Percentiles rank a stretch among this genome's conserved stretches.
phyloP scores from a whole-genome alignment of 2,888 invertebrate species.

The Actias luna region DNA sequence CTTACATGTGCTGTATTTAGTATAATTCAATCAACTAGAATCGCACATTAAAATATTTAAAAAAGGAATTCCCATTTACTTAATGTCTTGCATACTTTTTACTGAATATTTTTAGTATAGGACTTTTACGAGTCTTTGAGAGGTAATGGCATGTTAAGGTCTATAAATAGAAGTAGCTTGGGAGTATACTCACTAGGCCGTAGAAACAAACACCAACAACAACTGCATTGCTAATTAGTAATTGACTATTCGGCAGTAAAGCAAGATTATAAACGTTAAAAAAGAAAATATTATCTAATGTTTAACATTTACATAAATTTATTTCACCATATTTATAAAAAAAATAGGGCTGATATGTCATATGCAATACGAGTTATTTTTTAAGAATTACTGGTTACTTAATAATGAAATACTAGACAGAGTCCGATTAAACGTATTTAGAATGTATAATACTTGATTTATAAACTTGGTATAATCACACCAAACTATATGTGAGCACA shows the following conservation, averaged over 20 bases:
- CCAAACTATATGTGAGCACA: no score
- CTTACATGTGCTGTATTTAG: background rate
- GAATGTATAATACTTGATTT: no score
- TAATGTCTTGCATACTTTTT: constrained; percentile 50
- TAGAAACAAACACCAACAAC: background rate
- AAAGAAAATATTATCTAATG: background rate
- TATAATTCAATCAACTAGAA: background rate
- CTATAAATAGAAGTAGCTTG: constrained; percentile 34
- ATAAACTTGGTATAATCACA: no score
- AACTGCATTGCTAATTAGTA: background rate
- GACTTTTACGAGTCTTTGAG: constrained; percentile 54
- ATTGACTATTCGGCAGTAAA: background rate
- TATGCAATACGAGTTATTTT: background rate
- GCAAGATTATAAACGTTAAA: background rate
- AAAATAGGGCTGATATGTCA: no score
- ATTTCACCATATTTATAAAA: background rate
- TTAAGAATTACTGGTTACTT: no score
- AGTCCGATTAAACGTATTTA: no score
- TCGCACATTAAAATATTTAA: background rate
- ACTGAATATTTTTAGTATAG: constrained; percentile 53
- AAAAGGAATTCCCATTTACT: constrained; percentile 35
- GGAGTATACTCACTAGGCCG: constrained; percentile 28
- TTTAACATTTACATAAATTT: background rate
- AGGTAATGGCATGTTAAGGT: constrained; percentile 64
- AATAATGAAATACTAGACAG: no score